Evolutionary conservation across 2,113 vertebrate species (phyloP).

Genomic region (Halichoerus grypus): DNA sequence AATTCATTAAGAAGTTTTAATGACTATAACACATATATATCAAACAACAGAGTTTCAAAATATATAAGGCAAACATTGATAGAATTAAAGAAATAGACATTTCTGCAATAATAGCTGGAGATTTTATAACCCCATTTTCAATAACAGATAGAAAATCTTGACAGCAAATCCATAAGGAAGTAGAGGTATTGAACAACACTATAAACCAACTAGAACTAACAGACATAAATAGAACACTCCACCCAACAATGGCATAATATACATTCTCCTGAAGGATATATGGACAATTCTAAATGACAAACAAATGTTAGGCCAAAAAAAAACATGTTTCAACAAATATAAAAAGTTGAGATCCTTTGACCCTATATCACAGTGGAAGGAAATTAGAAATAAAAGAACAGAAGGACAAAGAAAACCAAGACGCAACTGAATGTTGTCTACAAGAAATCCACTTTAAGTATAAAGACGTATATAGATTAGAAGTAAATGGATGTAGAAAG

Average conservation of each 20-base stretch:
- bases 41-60: not conserved
- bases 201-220: not conserved
- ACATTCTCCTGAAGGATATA: not conserved
- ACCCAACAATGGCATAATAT: not conserved
- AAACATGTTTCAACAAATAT: not conserved
- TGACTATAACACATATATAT: not conserved
- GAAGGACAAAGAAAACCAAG: not conserved
- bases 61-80: not conserved
- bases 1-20: not conserved
- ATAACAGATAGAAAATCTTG: not conserved
- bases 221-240: not conserved
- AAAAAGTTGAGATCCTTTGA: not conserved
- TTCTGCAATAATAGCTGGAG: not conserved
- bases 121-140: not conserved
- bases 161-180: not conserved
- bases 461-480: not conserved
- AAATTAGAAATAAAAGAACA: not conserved
- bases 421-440: not conserved
- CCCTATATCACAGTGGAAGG: not conserved
- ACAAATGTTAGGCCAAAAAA: not conserved
- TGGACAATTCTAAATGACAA: not conserved
- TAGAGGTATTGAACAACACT: not conserved
- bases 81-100: not conserved
- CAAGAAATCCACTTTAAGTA: not conserved
- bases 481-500: not conserved